phyloP scores from a whole-genome alignment of 2,113 vertebrate species.

The Syrmaticus mikado region DNA sequence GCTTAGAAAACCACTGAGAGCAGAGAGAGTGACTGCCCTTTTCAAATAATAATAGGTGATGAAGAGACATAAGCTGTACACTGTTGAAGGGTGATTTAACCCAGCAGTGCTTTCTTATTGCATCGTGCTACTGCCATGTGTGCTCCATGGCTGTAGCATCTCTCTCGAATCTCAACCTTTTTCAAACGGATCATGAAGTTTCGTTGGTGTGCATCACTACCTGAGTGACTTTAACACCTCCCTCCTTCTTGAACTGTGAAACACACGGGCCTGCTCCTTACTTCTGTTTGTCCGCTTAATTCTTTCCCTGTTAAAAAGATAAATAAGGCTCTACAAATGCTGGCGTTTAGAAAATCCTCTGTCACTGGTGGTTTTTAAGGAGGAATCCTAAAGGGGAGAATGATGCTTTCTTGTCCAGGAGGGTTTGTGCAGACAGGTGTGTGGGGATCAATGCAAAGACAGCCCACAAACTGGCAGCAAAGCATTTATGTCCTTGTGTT shows the following conservation, averaged over 20 bases:
- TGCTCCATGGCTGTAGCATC: neutral
- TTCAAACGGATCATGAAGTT: neutral
- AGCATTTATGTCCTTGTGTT: neutral
- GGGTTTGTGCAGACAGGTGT: neutral
- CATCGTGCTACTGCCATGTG: neutral
- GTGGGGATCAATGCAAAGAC: neutral
- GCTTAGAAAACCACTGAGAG: neutral
- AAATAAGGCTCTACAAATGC: neutral
- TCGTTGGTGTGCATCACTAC: neutral
- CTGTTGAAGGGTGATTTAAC: neutral
- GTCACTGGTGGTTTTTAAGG: neutral
- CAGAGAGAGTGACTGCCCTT: neutral
- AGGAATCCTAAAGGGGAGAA: neutral
- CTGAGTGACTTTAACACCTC: neutral
- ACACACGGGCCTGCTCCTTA: neutral
- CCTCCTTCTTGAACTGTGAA: neutral
- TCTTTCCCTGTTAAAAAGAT: accelerated
- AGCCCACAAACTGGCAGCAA: neutral
- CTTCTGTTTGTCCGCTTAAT: neutral
- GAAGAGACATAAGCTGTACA: neutral
- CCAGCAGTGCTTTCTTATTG: neutral
- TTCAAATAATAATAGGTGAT: neutral
- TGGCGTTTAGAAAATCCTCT: neutral
- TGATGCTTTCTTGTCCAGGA: neutral
- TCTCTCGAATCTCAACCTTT: neutral